Evolutionary conservation across 2,113 vertebrate genomes (phyloP).

Genomic region (Barnardius zonarius): DNA sequence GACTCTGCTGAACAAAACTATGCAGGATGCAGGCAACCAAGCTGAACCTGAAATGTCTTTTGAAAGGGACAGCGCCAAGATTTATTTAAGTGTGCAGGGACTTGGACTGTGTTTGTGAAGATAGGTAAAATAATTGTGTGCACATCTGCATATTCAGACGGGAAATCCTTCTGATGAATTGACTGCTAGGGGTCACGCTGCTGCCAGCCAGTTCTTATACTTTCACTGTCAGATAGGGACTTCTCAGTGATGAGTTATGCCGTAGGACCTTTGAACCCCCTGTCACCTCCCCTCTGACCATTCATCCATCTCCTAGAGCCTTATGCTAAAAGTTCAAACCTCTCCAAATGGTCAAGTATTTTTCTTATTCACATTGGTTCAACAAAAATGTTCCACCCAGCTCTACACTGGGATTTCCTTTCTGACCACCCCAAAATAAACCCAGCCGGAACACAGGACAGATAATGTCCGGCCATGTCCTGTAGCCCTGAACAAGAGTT

Average conservation of each 20-base stretch:
- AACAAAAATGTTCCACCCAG: background rate
- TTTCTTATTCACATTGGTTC: background rate
- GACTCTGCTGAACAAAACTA: conserved; percentile 35
- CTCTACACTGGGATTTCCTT: conserved; percentile 25
- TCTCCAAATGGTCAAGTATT: conserved; percentile 16
- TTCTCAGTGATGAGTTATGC: conserved; percentile 21
- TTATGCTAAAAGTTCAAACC: conserved; percentile 25
- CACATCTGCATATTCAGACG: conserved; percentile 50
- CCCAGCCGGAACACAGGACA: background rate
- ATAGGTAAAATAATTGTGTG: conserved; percentile 32
- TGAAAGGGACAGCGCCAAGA: conserved; percentile 30
- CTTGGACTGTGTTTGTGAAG: background rate
- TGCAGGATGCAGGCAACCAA: conserved; percentile 49
- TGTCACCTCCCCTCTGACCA: conserved; percentile 22
- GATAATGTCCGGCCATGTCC: background rate
- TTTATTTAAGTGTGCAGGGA: conserved; percentile 4
- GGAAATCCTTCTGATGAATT: conserved; percentile 53
- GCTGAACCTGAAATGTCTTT: conserved; percentile 14
- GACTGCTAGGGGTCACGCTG: background rate
- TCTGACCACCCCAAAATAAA: conserved; percentile 42
- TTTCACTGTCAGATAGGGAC: conserved; percentile 19
- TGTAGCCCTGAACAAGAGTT: background rate
- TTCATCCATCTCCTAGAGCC: conserved; percentile 37
- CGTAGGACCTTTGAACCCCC: background rate
- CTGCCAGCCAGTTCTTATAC: background rate